Evolutionary conservation across 2,888 invertebrate species (phyloP), one percentile per base, ranked within the genome.

Genomic region (Leptinotarsa rubiginosa): DNA sequence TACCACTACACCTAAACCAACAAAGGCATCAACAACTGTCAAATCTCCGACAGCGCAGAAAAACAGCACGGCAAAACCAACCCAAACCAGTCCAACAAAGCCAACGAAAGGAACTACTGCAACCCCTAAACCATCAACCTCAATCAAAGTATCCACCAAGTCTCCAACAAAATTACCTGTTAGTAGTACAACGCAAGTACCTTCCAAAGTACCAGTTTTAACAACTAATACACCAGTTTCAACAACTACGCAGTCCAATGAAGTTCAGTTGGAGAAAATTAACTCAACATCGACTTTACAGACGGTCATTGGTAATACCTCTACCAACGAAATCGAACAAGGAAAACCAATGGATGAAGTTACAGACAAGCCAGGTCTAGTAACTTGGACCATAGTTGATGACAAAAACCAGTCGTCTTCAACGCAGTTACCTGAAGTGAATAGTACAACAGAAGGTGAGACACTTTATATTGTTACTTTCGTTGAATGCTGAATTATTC

Each of bases 341-440:
- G 76, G 74, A 10, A 81, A 79, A 65, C 81, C 83, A 72, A 75
- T 80, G 7, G 80, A 82, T 47, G 81, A 76, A 52, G 81, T 86
- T 15, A 85, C 87, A 1, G 86, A 86, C 0, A 80, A 86, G 25
- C 87, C 88, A 1, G 86, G 87, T 10, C 79, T 90, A 15, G 88
- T 90, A 12, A 90, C 90, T 1, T 90, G 90, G 90, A 88, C 89
- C 1, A 87, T 89, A 0, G 86, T 86, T 69, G 87, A 89, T 20
- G 87, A 87, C 69, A 86, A 86, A 25, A 83, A 65, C 77, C 69
- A 75, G n/a, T 78, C 79, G 7, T 64, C 75, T 15, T 41, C 76
- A 3, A 15, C 73, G 13, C 62, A 67, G 16, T 16, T 15, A 47
- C 25, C 65, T 18, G 65, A 31, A 20, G 13, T 59, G 4, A 74